phyloP scores from a whole-genome alignment of 2,113 vertebrate species.

The Tupaia chinensis region DNA sequence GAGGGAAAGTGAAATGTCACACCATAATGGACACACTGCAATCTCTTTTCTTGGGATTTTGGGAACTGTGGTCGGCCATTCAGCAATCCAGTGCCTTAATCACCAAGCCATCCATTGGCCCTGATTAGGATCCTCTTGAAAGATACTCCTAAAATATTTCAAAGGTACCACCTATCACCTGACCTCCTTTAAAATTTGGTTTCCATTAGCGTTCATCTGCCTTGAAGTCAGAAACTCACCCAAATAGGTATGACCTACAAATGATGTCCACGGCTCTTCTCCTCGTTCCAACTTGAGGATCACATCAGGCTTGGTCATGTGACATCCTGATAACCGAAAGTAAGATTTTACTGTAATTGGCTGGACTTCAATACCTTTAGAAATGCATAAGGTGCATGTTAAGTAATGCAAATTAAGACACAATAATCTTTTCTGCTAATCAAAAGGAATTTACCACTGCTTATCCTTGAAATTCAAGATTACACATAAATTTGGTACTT shows the following conservation, averaged over 20 bases:
- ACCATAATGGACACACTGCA: too few relatives aligned
- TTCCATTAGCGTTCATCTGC: constrained; percentile 25
- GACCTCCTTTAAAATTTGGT: constrained; percentile 7
- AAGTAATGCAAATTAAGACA: neutral
- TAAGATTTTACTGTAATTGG: constrained; percentile 28
- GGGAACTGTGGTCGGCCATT: too few relatives aligned
- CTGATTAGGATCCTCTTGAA: neutral
- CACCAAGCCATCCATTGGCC: too few relatives aligned
- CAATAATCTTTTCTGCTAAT: neutral
- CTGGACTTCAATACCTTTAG: neutral
- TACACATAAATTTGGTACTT: neutral
- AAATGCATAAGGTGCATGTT: neutral
- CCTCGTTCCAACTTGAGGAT: constrained; percentile 77
- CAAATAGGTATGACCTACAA: constrained; percentile 53
- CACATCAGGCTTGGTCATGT: constrained; percentile 75
- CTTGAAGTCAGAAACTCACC: constrained; percentile 61
- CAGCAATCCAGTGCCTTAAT: too few relatives aligned
- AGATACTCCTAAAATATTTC: neutral
- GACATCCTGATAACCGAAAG: constrained; percentile 63
- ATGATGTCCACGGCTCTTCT: constrained; percentile 77
- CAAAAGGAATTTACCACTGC: constrained; percentile 10
- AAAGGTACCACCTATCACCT: neutral
- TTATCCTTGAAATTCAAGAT: constrained; percentile 24
- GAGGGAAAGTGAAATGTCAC: too few relatives aligned
- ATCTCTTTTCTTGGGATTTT: too few relatives aligned